Base-by-base conservation (phyloP, 92 coral and sea anemone species). In the Chrysogorgia sp. region DNA sequence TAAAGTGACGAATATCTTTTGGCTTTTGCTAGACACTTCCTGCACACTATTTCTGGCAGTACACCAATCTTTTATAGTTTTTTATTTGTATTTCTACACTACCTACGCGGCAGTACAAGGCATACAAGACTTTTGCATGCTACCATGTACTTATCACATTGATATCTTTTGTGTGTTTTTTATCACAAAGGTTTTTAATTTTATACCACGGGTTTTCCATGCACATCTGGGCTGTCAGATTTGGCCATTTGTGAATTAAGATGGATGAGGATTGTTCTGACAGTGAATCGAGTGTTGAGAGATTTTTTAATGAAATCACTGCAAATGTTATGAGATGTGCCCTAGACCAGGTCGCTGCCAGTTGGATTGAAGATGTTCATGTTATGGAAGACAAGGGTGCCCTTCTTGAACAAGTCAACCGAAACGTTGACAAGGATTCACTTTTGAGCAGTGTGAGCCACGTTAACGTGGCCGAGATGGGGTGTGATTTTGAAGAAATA, bases 351-450 rank as follows among this genome's bases (percentile, higher is more conserved):
- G 61, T 69, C 14, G 24, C 53, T 19, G 9, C 5, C 5, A 4
- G 12, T 37, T 37, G 5, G 43, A n/a, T 45, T 30, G 19, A 43
- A 17, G 20, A 0, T 21, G 31, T 53, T n/a, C 50, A 72, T 30
- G 45, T 53, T 26, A 72, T 72, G 17, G 45, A 72, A 2, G 79
- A 72, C 22, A 52, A 47, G n/a, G 60, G 48, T 7, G 26, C 29
- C 0, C 32, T 67, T 25, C n/a, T 69, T 3, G 76, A 26, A 69
- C 61, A 29, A 3, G 24, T 69, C 31, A 45, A 45, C 34, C 59
- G 48, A 5, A 41, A 69, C 12, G 28, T 26, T 0, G 28, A 45
- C n/a, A 24, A 69, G 7, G 76, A 49, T 10, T 48, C 76, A 1
- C 21, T 69, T 69, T 28, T 69, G 30, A 35, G 48, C 10, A 48